Evolutionary conservation across 2,888 invertebrate genomes (phyloP).

Genomic region (Callyntrura sp.): DNA sequence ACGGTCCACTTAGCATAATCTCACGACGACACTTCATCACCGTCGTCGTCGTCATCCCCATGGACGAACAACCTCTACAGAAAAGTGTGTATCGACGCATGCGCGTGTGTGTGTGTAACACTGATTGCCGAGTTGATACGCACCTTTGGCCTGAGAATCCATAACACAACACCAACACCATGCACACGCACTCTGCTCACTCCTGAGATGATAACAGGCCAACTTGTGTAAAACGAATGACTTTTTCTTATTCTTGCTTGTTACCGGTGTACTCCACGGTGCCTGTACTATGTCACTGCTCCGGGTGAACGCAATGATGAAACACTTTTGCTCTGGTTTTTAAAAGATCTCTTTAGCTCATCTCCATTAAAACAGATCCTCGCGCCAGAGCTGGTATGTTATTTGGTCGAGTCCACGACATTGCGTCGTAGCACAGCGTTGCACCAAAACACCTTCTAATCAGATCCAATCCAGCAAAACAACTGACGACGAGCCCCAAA

Average conservation of each 20-base stretch:
- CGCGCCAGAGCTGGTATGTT: too few species aligned
- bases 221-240: background rate
- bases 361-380: too few species aligned
- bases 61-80: background rate
- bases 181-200: too few species aligned
- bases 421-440: background rate
- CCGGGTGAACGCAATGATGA: background rate
- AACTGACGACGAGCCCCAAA: constrained; percentile 65
- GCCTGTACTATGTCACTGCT: background rate
- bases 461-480: constrained; percentile 77
- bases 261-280: background rate
- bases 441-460: constrained; percentile 49
- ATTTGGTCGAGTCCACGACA: background rate
- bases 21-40: constrained; percentile 19
- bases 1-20: constrained; percentile 25
- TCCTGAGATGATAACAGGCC: background rate
- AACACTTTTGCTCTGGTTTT: background rate
- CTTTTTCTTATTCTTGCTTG: background rate
- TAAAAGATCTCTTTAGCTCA: too few species aligned
- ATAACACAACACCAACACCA: too few species aligned
- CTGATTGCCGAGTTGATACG: background rate
- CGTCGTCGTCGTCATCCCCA: background rate
- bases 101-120: background rate
- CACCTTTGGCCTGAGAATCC: background rate
- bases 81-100: background rate